Conservation (phyloP, 2,888 invertebrate genomes). For the Lasioglossum malachurum region DNA sequence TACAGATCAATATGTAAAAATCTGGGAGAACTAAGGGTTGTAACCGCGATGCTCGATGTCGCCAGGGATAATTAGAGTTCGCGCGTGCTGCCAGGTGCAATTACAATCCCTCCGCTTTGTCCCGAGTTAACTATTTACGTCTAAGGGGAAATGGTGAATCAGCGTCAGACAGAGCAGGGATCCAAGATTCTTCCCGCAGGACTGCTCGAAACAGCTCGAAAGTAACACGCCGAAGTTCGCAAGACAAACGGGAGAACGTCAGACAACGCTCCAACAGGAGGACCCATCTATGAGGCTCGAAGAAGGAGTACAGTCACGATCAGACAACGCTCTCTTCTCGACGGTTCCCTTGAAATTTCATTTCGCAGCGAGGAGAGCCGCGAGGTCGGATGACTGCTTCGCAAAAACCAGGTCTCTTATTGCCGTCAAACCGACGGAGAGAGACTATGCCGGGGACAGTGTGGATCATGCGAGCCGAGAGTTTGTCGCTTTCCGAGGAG, state of each 20-base stretch:
- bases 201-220: background rate
- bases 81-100: background rate
- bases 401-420: constrained; percentile 50
- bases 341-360: constrained; percentile 45
- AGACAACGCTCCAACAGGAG: background rate
- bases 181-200: background rate
- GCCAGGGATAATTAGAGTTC: background rate
- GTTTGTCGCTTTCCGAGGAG: background rate
- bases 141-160: background rate
- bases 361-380: constrained; percentile 21
- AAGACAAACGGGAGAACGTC: constrained; percentile 25
- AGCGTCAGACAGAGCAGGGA: background rate
- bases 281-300: background rate
- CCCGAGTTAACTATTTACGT: background rate
- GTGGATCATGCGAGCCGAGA: background rate
- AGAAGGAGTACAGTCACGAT: background rate
- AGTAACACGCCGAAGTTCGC: background rate
- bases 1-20: background rate
- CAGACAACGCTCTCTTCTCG: background rate
- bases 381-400: constrained; percentile 20
- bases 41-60: background rate
- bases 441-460: background rate
- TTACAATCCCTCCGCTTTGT: background rate
- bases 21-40: background rate
- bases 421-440: constrained; percentile 1